Conservation (phyloP, 2,113 vertebrate genomes). For the Chloebia gouldiae region DNA sequence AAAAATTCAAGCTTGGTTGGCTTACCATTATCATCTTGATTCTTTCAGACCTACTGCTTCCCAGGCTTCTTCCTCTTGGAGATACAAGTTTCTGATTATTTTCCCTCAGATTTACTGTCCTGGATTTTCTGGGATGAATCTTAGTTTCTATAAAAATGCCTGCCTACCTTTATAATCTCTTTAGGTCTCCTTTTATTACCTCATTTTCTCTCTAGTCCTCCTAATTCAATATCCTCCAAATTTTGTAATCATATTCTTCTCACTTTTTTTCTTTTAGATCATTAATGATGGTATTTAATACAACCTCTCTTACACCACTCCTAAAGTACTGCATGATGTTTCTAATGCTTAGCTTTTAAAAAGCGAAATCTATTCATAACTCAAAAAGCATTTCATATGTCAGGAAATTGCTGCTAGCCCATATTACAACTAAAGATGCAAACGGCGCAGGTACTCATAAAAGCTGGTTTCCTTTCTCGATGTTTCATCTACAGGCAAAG, state of each 20-base stretch:
- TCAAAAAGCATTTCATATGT: constrained; percentile 9
- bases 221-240: constrained; percentile 64
- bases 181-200: constrained; percentile 59
- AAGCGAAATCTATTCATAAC: not conserved
- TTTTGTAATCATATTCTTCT: constrained; percentile 47
- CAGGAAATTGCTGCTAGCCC: constrained; percentile 13
- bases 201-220: constrained; percentile 50
- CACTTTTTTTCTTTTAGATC: constrained; percentile 39
- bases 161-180: constrained; percentile 47
- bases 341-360: constrained; percentile 40
- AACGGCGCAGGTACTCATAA: not conserved
- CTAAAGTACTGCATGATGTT: constrained; percentile 19
- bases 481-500: not conserved
- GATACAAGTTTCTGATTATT: constrained; percentile 48
- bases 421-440: not conserved
- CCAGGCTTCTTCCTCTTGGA: constrained; percentile 20
- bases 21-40: constrained; percentile 20
- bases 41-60: constrained; percentile 39
- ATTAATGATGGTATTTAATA: constrained; percentile 56
- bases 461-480: not conserved
- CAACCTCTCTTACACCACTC: not conserved
- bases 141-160: constrained; percentile 37
- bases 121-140: constrained; percentile 38
- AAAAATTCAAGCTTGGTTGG: constrained; percentile 47
- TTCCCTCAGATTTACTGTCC: constrained; percentile 56